Evolutionary conservation across 1,140 invertebrate species (phyloP), one percentile per base, ranked within the genome.

Genomic region (Aphis gossypii): DNA sequence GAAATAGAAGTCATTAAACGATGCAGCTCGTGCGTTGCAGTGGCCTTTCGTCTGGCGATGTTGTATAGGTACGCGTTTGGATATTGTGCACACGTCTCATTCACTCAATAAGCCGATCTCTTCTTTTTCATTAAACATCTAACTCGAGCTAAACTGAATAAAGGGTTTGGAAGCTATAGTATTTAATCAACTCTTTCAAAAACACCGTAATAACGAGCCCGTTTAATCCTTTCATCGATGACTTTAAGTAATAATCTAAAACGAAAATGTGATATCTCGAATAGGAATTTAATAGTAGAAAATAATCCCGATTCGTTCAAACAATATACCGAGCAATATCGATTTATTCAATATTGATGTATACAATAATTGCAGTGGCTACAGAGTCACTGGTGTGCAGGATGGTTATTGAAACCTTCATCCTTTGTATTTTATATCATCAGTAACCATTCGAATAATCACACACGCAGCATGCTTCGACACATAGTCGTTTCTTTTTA

Each of bases 101-200:
- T 23, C n/a, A 7, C 30, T n/a, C n/a, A 51, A 38, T n/a, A 87
- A 87, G 86, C n/a, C 46, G 48, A 46, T 89, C n/a, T 51, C 9
- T 48, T 89, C 48, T 56, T 89, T 56, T 89, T 89, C 51, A 89
- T 56, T 89, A 56, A 89, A 56, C n/a, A 54, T 88, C 86, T 76
- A 76, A 76, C 46, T 21, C 11, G 86, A 5, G 18, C 44, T n/a
- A 46, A 88, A 84, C 23, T 21, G 83, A 44, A 84, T 46, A 54
- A 56, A 87, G n/a, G 46, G 48, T 41, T 20, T n/a, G 48, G 51
- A 7, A n/a, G 48, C 7, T 18, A n/a, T n/a, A 51, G n/a, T 54
- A 54, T 56, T 89, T 89, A 89, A 89, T 89, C 35, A 89, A 89
- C 88, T 89, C n/a, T 54, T 56, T 38, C 35, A 56, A 38, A 23